These are phyloP conservation scores for Trisateles emortualis DNA, from an alignment of 2,888 invertebrate species.

Conservation along the genomic window DNA sequence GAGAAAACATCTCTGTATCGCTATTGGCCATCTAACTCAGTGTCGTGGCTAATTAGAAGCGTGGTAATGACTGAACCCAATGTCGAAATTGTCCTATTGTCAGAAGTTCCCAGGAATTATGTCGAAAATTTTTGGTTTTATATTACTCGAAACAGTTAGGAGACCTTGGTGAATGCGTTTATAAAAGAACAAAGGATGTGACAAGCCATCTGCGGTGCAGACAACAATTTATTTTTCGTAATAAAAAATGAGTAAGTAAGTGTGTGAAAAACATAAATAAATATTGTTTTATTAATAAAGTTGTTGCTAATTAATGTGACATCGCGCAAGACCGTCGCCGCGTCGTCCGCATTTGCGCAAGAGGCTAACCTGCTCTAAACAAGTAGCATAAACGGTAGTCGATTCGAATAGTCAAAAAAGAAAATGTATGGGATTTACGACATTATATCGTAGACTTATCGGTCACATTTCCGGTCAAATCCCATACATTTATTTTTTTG, in stretches of 20 bases:
- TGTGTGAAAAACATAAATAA: constrained; percentile 17
- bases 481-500: no score
- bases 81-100: constrained; percentile 51
- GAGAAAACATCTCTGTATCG: constrained; percentile 73
- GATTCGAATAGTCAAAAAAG: no score
- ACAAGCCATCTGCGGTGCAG: constrained; percentile 26
- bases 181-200: constrained; percentile 38
- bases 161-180: constrained; percentile 39
- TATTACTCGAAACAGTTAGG: constrained; percentile 41
- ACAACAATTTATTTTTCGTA: constrained; percentile 21
- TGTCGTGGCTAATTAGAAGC: constrained; percentile 71
- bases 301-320: constrained; percentile 25
- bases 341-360: constrained; percentile 30
- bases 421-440: no score
- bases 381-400: no score
- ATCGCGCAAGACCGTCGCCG: constrained; percentile 32
- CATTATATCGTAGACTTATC: no score
- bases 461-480: no score
- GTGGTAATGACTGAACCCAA: constrained; percentile 49
- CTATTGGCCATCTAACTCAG: constrained; percentile 74
- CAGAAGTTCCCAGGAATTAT: constrained; percentile 46
- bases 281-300: constrained; percentile 20
- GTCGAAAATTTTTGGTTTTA: constrained; percentile 48
- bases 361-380: no score
- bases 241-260: constrained; percentile 12